Conservation (phyloP, 2,797 vertebrate species). For the Diceros bicornis region DNA sequence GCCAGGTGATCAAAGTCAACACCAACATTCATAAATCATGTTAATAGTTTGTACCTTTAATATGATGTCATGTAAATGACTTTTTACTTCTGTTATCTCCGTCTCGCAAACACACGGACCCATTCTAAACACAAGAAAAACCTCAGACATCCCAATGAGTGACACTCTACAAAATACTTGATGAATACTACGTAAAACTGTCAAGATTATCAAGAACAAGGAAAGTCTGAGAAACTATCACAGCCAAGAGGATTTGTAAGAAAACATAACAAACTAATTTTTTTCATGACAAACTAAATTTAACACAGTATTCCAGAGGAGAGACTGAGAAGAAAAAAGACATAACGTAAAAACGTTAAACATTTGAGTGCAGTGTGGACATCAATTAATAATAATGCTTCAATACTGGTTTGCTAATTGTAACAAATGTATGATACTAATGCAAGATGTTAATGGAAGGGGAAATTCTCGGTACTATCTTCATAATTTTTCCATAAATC, state of each 20-base stretch:
- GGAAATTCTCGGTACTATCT: neutral
- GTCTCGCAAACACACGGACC: neutral
- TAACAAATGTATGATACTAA: neutral
- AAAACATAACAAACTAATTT: neutral
- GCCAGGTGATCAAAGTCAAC: neutral
- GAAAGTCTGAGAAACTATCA: neutral
- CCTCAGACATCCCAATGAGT: neutral
- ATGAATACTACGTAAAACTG: neutral
- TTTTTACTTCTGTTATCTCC: neutral
- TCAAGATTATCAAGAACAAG: neutral
- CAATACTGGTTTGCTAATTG: neutral
- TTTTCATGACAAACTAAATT: neutral
- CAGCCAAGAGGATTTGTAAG: neutral
- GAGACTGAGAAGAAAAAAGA: neutral
- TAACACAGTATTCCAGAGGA: neutral
- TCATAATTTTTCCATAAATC: neutral
- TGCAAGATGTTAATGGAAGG: neutral
- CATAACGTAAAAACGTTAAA: neutral
- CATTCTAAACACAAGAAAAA: neutral
- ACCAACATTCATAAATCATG: too few species aligned
- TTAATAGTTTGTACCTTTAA: too few species aligned
- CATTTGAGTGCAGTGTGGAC: neutral
- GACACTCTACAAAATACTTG: neutral
- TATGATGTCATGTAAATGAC: neutral
- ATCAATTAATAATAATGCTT: neutral